Conservation (phyloP, 92 coral and sea anemone species). For the Epizoanthus ramosus region DNA sequence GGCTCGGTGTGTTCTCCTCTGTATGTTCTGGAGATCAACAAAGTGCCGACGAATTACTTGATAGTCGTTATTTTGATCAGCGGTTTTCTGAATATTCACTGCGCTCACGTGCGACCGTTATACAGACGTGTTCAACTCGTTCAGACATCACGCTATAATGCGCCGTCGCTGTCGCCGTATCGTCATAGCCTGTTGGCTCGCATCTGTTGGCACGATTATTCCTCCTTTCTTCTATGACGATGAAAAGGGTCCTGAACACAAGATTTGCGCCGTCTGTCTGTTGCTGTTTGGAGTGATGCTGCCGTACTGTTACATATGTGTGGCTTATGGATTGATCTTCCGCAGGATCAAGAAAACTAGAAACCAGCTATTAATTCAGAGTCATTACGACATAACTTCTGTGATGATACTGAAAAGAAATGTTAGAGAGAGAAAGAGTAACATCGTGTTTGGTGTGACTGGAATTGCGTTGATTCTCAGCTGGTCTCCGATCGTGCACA, state of each 20-base stretch:
- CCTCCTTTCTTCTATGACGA: background rate
- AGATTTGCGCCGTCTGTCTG: background rate
- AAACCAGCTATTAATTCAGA: background rate
- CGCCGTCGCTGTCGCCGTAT: conserved; percentile 1
- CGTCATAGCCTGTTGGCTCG: background rate
- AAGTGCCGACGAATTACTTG: background rate
- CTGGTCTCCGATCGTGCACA: background rate
- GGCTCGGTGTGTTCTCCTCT: conserved; percentile 20
- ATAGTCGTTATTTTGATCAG: background rate
- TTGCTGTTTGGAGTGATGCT: conserved; percentile 2
- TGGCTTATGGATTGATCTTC: background rate
- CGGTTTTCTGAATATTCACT: background rate
- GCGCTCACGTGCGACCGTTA: conserved; percentile 4
- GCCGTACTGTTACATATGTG: background rate
- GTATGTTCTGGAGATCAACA: background rate
- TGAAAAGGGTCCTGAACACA: conserved; percentile 4
- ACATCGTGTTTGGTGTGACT: background rate
- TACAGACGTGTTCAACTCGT: background rate
- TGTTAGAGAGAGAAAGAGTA: background rate
- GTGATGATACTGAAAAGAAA: background rate
- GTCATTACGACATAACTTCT: background rate
- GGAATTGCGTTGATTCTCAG: background rate
- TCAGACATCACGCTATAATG: background rate
- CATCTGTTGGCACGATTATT: background rate
- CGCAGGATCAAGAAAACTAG: background rate